A percentile compares a stretch with the other conserved stretches of the same genome.
Evolutionary conservation across 2,113 vertebrate species (phyloP).

Genomic region (Pteronura brasiliensis): DNA sequence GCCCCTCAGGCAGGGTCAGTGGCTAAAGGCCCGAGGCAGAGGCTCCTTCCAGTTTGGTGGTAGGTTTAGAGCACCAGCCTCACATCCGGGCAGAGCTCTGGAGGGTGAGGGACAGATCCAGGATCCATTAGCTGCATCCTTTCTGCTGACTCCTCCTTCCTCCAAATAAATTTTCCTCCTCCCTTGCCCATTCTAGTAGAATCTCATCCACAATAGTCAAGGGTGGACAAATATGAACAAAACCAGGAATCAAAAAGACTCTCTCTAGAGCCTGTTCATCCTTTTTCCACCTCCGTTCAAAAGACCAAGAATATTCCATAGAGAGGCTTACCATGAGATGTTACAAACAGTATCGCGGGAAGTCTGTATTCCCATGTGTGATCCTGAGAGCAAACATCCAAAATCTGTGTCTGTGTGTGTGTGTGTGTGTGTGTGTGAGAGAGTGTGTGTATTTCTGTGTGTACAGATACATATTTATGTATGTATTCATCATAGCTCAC

Average conservation of each 20-base stretch:
- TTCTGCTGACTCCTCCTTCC: not conserved
- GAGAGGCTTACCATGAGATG: not conserved
- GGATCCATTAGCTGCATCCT: not conserved
- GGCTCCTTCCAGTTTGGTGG: not conserved
- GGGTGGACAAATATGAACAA: too few species aligned
- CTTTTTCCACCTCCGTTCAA: not conserved
- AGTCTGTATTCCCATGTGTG: too few species aligned
- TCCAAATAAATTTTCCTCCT: not conserved
- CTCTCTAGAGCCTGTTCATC: not conserved
- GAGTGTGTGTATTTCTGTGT: too few species aligned
- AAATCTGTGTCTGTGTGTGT: too few species aligned
- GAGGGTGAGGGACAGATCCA: not conserved
- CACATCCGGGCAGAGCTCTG: not conserved
- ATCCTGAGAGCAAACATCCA: too few species aligned
- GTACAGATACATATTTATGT: too few species aligned
- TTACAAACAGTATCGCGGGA: too few species aligned
- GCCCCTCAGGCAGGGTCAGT: not conserved
- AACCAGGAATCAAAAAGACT: too few species aligned
- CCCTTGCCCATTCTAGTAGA: not conserved
- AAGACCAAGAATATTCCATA: not conserved
- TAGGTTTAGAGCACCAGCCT: not conserved
- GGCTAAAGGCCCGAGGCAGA: not conserved
- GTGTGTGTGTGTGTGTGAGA: too few species aligned
- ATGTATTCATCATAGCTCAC: too few species aligned
- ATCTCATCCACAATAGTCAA: too few species aligned